Conservation (phyloP, 2,797 vertebrate genomes). For the Poliocrania exsul region DNA sequence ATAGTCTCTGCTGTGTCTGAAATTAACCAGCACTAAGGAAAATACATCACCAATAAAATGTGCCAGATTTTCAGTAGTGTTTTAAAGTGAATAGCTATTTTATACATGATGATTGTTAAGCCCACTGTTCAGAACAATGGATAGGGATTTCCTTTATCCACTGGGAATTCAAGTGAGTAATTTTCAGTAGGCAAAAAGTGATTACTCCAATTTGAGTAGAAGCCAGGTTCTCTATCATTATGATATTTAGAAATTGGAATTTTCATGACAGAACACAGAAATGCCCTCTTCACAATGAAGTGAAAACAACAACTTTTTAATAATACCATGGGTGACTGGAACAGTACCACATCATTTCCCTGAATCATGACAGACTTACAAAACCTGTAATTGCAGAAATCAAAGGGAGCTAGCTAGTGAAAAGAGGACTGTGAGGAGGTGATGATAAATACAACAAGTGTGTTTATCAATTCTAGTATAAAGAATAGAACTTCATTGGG, state of each 20-base stretch:
- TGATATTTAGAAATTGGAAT: background rate
- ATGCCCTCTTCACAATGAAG: background rate
- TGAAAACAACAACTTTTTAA: background rate
- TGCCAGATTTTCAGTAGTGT: background rate
- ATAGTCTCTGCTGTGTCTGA: background rate
- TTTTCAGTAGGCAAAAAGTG: background rate
- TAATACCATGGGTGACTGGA: background rate
- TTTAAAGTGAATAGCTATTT: background rate
- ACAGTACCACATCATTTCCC: background rate
- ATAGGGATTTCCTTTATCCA: background rate
- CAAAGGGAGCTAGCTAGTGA: slow-evolving; percentile 1
- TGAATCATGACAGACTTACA: background rate
- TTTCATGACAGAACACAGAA: background rate
- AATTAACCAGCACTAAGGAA: background rate
- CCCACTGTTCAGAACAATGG: background rate
- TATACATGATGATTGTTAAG: background rate
- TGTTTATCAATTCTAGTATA: background rate
- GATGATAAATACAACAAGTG: slow-evolving; percentile 16
- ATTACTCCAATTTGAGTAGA: background rate
- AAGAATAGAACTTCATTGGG: background rate
- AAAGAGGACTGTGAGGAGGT: slow-evolving; percentile 19
- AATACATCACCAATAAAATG: background rate
- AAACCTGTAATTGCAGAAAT: background rate
- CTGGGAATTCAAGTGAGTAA: background rate
- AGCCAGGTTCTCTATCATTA: background rate